These are phyloP conservation scores for Drosophila imparisetae DNA, from an alignment of 2,888 invertebrate species.

Conservation along the genomic window DNA sequence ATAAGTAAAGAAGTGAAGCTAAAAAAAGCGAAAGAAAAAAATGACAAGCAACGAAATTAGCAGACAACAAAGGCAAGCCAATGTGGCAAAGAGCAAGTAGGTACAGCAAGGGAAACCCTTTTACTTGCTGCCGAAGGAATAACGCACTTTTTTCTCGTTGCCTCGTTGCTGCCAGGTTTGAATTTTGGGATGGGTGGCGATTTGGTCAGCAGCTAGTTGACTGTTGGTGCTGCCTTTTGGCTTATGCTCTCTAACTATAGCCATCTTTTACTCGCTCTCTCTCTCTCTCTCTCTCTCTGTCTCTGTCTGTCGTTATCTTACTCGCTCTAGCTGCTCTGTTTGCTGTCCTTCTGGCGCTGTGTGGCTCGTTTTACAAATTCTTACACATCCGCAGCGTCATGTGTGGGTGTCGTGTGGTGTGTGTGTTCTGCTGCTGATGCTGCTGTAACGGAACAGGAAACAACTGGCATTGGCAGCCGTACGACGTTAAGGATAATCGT, in stretches of 20 bases:
- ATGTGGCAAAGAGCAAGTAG: conserved; percentile 1
- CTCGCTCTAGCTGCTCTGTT: conserved; percentile 18
- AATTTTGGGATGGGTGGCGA: neutral
- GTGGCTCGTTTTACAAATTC: conserved; percentile 79
- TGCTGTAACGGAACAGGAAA: conserved; percentile 76
- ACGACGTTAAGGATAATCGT: conserved; percentile 80
- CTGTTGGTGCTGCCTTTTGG: conserved; percentile 35
- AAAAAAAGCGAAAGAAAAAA: conserved; percentile 8
- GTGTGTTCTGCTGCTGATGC: conserved; percentile 9
- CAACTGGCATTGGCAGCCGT: conserved; percentile 78
- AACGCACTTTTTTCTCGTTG: conserved; percentile 51
- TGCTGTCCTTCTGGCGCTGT: conserved; percentile 33
- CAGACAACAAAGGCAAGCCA: conserved; percentile 70
- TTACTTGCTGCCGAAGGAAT: conserved; percentile 4
- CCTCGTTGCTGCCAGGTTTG: neutral
- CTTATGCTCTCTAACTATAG: conserved; percentile 1
- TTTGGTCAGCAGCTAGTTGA: conserved; percentile 41
- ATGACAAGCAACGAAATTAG: conserved; percentile 61
- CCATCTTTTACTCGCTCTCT: neutral
- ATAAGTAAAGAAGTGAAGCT: conserved; percentile 8
- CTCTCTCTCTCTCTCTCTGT: neutral
- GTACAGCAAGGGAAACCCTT: conserved; percentile 1
- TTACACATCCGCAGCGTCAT: conserved; percentile 69
- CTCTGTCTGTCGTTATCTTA: conserved; percentile 2
- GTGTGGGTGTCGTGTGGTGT: conserved; percentile 27